Percentiles rank a stretch among this genome's conserved stretches.
Evolutionary conservation across 2,797 vertebrate genomes (phyloP).

Genomic region (Oreonectes daqikongensis): DNA sequence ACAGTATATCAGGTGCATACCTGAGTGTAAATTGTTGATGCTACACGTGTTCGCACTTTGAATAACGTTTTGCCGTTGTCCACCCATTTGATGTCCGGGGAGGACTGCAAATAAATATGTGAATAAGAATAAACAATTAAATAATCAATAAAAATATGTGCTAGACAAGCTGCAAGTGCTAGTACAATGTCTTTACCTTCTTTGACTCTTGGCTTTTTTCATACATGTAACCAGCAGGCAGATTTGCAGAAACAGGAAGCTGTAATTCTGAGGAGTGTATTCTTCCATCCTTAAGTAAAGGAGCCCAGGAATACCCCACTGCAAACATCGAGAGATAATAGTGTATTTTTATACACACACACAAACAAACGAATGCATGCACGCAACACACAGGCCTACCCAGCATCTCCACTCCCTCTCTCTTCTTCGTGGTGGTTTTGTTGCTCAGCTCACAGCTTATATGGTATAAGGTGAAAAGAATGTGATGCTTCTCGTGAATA

Average conservation of each 20-base stretch:
- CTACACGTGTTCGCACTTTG: slow-evolving; percentile 87
- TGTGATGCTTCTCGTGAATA: slow-evolving; percentile 92
- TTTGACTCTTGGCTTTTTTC: slow-evolving; percentile 77
- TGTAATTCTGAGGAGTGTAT: slow-evolving; percentile 86
- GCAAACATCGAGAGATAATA: slow-evolving; percentile 30
- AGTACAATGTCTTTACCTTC: slow-evolving; percentile 72
- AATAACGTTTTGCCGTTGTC: slow-evolving; percentile 92
- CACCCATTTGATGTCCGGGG: slow-evolving; percentile 90
- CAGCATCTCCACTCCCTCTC: slow-evolving; percentile 88
- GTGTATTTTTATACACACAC: slow-evolving; percentile 20
- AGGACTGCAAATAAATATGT: slow-evolving; percentile 64
- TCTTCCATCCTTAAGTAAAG: slow-evolving; percentile 88
- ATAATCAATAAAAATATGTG: neutral
- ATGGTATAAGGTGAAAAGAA: slow-evolving; percentile 96
- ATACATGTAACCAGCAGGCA: slow-evolving; percentile 87
- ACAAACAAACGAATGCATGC: neutral
- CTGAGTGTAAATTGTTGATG: slow-evolving; percentile 93
- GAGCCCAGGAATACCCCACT: slow-evolving; percentile 92
- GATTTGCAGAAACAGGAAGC: slow-evolving; percentile 84
- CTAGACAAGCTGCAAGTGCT: neutral
- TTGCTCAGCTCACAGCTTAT: slow-evolving; percentile 96
- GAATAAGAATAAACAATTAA: neutral
- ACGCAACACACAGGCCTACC: slow-evolving; percentile 72
- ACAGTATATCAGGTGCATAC: slow-evolving; percentile 68
- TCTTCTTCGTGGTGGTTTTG: slow-evolving; percentile 91